Conservation (phyloP, 2,888 invertebrate genomes). For the Rhingia rostrata region DNA sequence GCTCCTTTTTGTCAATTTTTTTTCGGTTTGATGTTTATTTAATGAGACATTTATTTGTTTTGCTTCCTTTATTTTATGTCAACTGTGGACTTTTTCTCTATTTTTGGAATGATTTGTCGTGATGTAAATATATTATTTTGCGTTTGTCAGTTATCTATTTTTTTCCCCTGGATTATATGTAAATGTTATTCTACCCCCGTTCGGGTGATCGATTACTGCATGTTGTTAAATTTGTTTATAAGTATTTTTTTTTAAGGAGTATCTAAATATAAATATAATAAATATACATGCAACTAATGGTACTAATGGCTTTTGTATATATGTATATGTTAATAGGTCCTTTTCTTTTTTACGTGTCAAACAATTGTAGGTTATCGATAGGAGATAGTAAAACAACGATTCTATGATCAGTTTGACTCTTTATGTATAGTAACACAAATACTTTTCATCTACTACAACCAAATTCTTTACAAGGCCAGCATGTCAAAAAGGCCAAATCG, state of each 20-base stretch:
- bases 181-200: background rate
- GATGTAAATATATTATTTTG: conserved; percentile 12
- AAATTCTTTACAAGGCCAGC: no score
- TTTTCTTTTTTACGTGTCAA: background rate
- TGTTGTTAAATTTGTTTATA: background rate
- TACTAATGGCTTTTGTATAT: conserved; percentile 21
- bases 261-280: no score
- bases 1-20: conserved; percentile 9
- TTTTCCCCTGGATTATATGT: background rate
- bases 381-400: no score
- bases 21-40: conserved; percentile 42
- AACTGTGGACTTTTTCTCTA: background rate
- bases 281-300: conserved; percentile 29
- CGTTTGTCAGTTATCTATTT: no score
- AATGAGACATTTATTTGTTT: conserved; percentile 39
- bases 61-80: conserved; percentile 7
- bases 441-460: no score
- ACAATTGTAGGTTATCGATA: no score
- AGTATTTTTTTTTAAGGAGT: conserved; percentile 35
- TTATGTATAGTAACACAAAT: no score
- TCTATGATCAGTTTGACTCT: no score
- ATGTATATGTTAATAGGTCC: background rate
- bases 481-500: no score
- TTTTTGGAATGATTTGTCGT: conserved; percentile 23
- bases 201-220: background rate